A percentile compares a stretch with the other conserved stretches of the same genome.
phyloP scores from a whole-genome alignment of 2,888 invertebrate species.

The Mythimna impura region DNA sequence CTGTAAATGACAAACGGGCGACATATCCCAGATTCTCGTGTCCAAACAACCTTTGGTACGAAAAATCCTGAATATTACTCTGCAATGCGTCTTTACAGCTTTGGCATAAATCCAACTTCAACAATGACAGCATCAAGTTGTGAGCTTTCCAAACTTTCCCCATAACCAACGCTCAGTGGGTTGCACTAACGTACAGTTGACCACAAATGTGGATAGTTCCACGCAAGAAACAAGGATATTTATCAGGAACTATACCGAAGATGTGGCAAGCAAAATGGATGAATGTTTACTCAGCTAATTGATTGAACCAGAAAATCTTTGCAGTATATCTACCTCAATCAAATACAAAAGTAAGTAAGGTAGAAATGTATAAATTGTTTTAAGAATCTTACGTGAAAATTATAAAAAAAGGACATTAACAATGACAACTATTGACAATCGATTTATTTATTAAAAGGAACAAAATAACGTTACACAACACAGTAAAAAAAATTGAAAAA shows the following conservation, averaged over 20 bases:
- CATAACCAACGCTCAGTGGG: slow-evolving; percentile 65
- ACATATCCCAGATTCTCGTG: slow-evolving; percentile 37
- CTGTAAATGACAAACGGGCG: slow-evolving; percentile 36
- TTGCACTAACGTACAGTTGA: slow-evolving; percentile 59
- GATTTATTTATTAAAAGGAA: too few relatives aligned
- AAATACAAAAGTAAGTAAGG: neutral
- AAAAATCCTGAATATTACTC: slow-evolving; percentile 69
- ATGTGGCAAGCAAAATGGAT: slow-evolving; percentile 15
- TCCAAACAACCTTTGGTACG: slow-evolving; percentile 30
- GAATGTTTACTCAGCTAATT: slow-evolving; percentile 28
- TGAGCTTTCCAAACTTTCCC: slow-evolving; percentile 75
- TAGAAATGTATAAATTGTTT: too few relatives aligned
- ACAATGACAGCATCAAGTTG: slow-evolving; percentile 81
- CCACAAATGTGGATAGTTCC: slow-evolving; percentile 63
- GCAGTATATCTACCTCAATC: neutral
- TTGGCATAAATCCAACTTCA: slow-evolving; percentile 83
- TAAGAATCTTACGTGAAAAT: too few relatives aligned
- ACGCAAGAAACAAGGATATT: slow-evolving; percentile 38
- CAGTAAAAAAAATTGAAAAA: too few relatives aligned
- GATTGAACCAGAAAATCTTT: slow-evolving; percentile 13
- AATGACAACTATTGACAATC: too few relatives aligned
- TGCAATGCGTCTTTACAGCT: slow-evolving; percentile 81
- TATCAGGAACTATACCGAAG: slow-evolving; percentile 41
- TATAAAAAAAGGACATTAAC: too few relatives aligned
- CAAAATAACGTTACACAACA: too few relatives aligned